These are phyloP conservation scores for Sceliomorpha sp. DNA, from an alignment of 2,888 invertebrate genomes.

Conservation along the genomic window DNA sequence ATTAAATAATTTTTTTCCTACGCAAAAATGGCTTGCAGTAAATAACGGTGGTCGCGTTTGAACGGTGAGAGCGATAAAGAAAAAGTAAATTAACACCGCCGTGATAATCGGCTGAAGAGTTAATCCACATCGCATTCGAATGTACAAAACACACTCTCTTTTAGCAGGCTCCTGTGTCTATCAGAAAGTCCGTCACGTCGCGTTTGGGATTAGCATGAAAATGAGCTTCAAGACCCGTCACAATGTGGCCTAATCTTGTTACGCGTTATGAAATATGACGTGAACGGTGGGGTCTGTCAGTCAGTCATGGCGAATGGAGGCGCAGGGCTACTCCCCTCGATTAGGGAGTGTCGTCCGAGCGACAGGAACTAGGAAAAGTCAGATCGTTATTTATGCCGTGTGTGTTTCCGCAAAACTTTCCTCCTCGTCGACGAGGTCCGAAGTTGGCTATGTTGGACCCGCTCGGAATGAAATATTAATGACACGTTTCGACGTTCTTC, in stretches of 20 bases:
- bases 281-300: constrained; percentile 68
- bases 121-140: too few relatives aligned
- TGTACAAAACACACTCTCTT: background rate
- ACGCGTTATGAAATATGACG: constrained; percentile 73
- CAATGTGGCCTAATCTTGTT: constrained; percentile 74
- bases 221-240: constrained; percentile 68
- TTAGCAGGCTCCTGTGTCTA: background rate
- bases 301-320: constrained; percentile 55
- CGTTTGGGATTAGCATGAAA: constrained; percentile 72
- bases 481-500: constrained; percentile 6
- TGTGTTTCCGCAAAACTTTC: constrained; percentile 55
- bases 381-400: constrained; percentile 69
- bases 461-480: constrained; percentile 57
- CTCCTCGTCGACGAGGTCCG: constrained; percentile 42
- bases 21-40: too few relatives aligned
- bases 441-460: constrained; percentile 30
- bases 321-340: constrained; percentile 56
- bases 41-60: too few relatives aligned
- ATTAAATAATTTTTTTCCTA: too few relatives aligned
- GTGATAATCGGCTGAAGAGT: too few relatives aligned
- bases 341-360: constrained; percentile 65
- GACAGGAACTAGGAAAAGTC: constrained; percentile 63
- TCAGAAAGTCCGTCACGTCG: constrained; percentile 13
- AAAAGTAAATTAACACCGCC: too few relatives aligned
- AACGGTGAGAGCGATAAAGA: too few relatives aligned